Evolutionary conservation across 1,140 invertebrate species (phyloP).

Genomic region (Ridgeia piscesae): DNA sequence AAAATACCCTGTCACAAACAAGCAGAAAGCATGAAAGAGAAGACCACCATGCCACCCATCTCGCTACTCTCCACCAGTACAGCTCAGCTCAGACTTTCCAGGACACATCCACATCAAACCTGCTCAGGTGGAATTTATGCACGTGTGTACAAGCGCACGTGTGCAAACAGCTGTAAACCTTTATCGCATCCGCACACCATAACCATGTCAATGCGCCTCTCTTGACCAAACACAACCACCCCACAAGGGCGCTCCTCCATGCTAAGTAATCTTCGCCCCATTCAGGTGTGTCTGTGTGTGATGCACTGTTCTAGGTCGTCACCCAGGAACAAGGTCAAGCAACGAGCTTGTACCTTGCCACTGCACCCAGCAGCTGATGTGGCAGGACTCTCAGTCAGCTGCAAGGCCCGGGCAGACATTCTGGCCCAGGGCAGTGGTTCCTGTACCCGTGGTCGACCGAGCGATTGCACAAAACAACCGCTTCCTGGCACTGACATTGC

Average conservation of each 20-base stretch:
- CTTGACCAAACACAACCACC: not conserved
- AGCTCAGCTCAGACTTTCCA: no score
- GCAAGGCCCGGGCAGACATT: not conserved
- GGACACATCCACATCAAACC: no score
- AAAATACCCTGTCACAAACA: no score
- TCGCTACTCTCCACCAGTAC: no score
- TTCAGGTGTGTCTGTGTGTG: not conserved
- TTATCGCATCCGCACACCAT: not conserved
- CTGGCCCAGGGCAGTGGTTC: not conserved
- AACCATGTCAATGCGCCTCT: not conserved
- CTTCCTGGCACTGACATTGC: not conserved
- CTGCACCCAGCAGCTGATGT: not conserved
- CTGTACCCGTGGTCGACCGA: not conserved
- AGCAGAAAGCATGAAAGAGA: no score
- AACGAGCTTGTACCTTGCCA: not conserved
- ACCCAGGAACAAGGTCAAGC: not conserved
- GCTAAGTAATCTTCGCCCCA: not conserved
- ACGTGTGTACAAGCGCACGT: not conserved
- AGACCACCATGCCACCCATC: no score
- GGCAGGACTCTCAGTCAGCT: not conserved
- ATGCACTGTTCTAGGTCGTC: not conserved
- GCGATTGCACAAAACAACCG: not conserved
- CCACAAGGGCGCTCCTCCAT: not conserved
- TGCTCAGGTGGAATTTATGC: no score
- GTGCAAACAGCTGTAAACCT: not conserved